Evolutionary conservation across 2,888 invertebrate species (phyloP).

Genomic region (Rhingia rostrata): DNA sequence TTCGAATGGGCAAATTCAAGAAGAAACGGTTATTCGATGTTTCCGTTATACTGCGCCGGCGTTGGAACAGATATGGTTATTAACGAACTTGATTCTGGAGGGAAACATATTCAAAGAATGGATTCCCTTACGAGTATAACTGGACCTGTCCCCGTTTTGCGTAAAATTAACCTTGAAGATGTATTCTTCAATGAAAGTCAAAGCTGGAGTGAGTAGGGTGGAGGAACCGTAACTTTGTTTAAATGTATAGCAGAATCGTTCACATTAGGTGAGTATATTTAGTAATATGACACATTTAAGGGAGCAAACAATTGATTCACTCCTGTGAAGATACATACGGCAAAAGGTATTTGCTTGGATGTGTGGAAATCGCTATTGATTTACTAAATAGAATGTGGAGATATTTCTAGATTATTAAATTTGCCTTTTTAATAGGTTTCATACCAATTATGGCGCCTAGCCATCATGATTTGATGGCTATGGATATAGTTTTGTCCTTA

Average conservation of each 20-base stretch:
- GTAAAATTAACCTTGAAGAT: conserved; percentile 66
- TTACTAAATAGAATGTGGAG: no score
- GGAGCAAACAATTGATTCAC: no score
- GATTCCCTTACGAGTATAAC: not conserved
- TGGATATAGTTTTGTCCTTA: no score
- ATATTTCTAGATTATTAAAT: no score
- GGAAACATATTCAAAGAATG: not conserved
- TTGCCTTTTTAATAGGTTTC: no score
- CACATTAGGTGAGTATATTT: not conserved
- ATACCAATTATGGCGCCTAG: no score
- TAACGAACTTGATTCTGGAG: not conserved
- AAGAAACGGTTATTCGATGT: conserved; percentile 35
- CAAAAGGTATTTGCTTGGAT: no score
- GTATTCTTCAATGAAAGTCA: conserved; percentile 56
- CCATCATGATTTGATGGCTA: no score
- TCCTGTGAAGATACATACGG: no score
- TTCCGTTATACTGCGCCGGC: conserved; percentile 10
- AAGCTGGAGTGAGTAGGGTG: not conserved
- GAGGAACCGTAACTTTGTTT: not conserved
- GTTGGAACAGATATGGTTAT: conserved; percentile 27
- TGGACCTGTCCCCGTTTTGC: conserved; percentile 26
- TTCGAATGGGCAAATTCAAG: conserved; percentile 5
- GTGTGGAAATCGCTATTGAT: no score
- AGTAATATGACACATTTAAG: no score
- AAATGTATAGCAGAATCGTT: not conserved